Percentiles rank a stretch among this genome's conserved stretches.
These are phyloP conservation scores for Oryzias woworae DNA, from an alignment of 2,113 vertebrate species.

Conservation along the genomic window DNA sequence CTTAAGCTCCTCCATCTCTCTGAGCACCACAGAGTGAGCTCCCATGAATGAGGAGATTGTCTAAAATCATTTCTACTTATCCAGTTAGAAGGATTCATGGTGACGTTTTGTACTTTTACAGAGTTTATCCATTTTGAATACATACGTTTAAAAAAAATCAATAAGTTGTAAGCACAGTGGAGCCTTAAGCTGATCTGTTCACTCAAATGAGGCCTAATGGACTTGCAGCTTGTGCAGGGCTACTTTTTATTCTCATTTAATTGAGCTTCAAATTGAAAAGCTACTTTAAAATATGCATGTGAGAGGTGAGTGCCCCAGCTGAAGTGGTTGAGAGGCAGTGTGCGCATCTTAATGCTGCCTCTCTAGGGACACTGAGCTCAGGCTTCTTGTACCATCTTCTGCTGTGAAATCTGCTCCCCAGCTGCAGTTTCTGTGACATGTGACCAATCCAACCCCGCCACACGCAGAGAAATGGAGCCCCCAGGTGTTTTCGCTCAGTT, in stretches of 20 bases:
- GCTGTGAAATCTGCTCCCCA: constrained; percentile 42
- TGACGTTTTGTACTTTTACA: not conserved
- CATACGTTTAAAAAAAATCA: not conserved
- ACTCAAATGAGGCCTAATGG: not conserved
- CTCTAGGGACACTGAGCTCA: constrained; percentile 17
- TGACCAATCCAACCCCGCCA: constrained; percentile 37
- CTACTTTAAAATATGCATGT: constrained; percentile 2
- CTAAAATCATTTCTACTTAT: no score
- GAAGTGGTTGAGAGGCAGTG: constrained; percentile 15
- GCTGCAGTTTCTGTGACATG: constrained; percentile 34
- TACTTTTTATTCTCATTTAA: not conserved
- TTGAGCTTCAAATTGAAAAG: not conserved
- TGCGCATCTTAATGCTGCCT: constrained; percentile 17
- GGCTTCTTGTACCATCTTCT: constrained; percentile 18
- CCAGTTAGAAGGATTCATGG: no score
- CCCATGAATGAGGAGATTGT: no score
- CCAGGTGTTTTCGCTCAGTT: constrained; percentile 33
- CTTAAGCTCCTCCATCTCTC: no score
- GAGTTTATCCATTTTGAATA: not conserved
- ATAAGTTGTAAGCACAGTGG: not conserved
- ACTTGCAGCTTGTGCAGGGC: not conserved
- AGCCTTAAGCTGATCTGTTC: not conserved
- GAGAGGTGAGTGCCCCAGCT: constrained; percentile 2
- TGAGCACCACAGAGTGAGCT: no score
- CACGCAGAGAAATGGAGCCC: constrained; percentile 26